Base-by-base conservation (phyloP, 2,888 invertebrate species). In the Blastobasis lacticolella region DNA sequence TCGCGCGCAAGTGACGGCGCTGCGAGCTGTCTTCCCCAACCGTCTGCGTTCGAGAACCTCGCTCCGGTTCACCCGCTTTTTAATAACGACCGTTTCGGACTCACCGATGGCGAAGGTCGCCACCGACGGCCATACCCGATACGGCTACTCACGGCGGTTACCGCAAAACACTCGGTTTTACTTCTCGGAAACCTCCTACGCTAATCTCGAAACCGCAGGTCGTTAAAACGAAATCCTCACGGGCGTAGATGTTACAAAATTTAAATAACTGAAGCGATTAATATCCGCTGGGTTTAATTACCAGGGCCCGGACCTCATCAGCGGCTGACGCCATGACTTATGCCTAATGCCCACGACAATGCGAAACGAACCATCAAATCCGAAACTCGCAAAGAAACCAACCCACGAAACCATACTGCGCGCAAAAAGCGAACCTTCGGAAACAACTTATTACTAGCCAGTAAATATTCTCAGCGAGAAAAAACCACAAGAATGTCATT, bases 401-500 rank as follows among this genome's bases (percentile, higher is more conserved):
- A 78, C 70, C 66, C 65, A 58, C 64, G 58, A 63, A 67, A 64
- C 75, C 75, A 71, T 76, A 73, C 9, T 5, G 68, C 62, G 67
- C 70, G 62, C 78, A 81, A 83, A 81, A 82, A 85, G 84, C 83
- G 78, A 69, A 64, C 72, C 64, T 64, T 69, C 75, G 65, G 69
- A 75, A 76, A 66, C 63, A 72, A 78, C 78, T 73, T 81, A 83
- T 82, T 82, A 79, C 81, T 69, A 3, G 23, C 72, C 68, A 71
- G 49, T 72, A 70, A 75, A 78, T 78, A 79, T 83, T 84, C 84
- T 75, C 81, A 77, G 74, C 73, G 73, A 77, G 76, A 83, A 84
- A 86, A 84, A 86, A 83, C 87, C 87, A 76, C 87, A 87, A 77
- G 86, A 85, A 87, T 86, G 81, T 85, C 85, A 86, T 85, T 86